A percentile compares a stretch with the other conserved stretches of the same genome.
Conservation (phyloP, 1,140 invertebrate genomes). For the Euwallacea fornicatus region DNA sequence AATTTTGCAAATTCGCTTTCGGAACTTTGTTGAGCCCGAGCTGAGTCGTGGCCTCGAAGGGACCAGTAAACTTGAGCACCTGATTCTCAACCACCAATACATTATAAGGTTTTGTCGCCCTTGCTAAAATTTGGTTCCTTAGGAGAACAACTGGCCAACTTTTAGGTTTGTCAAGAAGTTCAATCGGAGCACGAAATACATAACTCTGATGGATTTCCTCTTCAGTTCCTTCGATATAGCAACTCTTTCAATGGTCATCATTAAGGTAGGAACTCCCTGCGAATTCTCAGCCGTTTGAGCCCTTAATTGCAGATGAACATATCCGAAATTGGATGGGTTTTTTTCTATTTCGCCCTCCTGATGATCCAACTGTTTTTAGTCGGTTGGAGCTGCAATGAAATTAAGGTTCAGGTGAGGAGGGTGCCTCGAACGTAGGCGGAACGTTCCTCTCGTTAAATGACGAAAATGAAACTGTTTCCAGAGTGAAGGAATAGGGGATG, state of each 20-base stretch:
- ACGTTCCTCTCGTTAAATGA: neutral
- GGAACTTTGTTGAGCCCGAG: neutral
- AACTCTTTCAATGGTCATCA: neutral
- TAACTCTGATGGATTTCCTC: conserved; percentile 22
- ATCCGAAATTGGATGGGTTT: neutral
- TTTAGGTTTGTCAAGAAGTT: conserved; percentile 15
- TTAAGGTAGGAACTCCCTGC: neutral
- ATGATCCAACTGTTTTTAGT: conserved; percentile 13
- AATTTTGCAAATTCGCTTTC: conserved; percentile 8
- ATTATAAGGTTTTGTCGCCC: neutral
- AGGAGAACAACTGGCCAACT: neutral
- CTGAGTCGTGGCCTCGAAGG: conserved; percentile 1
- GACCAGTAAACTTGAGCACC: neutral
- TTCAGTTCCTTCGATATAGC: conserved; percentile 22
- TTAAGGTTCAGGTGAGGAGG: conserved; percentile 10
- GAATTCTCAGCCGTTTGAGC: too few species aligned
- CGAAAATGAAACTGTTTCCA: neutral
- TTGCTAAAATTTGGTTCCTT: too few species aligned
- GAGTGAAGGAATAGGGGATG: conserved; percentile 16
- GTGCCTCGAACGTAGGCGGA: neutral
- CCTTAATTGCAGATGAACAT: too few species aligned
- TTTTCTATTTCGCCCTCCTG: conserved; percentile 5
- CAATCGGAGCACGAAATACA: conserved; percentile 7
- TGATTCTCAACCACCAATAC: conserved; percentile 8
- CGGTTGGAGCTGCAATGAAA: conserved; percentile 21